Conservation (phyloP, 1,140 invertebrate genomes). For the Ganaspis sp. region DNA sequence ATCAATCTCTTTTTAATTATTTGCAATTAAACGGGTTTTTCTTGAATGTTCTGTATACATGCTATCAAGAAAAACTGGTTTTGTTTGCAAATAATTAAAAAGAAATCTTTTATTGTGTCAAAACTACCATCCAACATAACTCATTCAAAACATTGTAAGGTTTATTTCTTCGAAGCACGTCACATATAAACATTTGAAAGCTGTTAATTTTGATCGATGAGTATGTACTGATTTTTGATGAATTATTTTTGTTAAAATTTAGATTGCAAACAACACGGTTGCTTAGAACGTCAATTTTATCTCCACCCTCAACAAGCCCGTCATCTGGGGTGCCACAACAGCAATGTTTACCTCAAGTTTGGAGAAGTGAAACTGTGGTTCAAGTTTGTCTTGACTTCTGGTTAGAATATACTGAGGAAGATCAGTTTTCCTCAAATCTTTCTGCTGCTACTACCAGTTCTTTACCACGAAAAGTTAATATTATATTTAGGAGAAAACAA, state of each 20-base stretch:
- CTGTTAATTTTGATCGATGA: too few relatives aligned
- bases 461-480: constrained; percentile 67
- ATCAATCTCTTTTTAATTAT: too few relatives aligned
- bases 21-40: too few relatives aligned
- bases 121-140: too few relatives aligned
- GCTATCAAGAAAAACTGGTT: too few relatives aligned
- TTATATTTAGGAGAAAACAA: constrained; percentile 30
- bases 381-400: constrained; percentile 91
- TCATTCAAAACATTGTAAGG: too few relatives aligned
- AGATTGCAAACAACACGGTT: constrained; percentile 71
- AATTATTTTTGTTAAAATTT: constrained; percentile 49
- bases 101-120: too few relatives aligned
- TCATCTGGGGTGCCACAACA: constrained; percentile 65
- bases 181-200: too few relatives aligned
- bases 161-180: too few relatives aligned
- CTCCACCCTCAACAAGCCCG: constrained; percentile 62
- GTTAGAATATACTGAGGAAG: constrained; percentile 81
- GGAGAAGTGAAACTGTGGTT: constrained; percentile 88
- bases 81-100: too few relatives aligned
- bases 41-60: too few relatives aligned
- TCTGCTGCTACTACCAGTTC: constrained; percentile 55
- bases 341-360: constrained; percentile 79
- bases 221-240: too few relatives aligned
- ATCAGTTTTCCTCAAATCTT: constrained; percentile 68
- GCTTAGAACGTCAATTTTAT: constrained; percentile 71